A percentile compares a stretch with the other conserved stretches of the same genome.
Conservation (phyloP, 2,113 vertebrate species). For the Macquaria ambigua region DNA sequence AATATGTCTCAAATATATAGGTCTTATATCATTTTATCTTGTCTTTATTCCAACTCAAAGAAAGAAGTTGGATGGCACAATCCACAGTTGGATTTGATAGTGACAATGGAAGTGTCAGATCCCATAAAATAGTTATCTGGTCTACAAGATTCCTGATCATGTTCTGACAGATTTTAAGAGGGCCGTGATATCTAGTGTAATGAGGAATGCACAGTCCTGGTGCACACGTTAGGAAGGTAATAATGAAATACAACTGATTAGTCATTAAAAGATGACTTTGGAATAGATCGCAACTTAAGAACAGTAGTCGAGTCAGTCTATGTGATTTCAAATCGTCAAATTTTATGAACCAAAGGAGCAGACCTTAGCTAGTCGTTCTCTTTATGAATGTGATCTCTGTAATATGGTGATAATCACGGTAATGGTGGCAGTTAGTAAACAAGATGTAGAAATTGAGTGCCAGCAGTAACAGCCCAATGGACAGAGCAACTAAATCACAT, state of each 20-base stretch:
- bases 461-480: constrained; percentile 57
- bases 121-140: constrained; percentile 1
- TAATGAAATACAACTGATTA: constrained; percentile 33
- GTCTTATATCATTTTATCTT: not conserved
- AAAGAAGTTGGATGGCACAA: not conserved
- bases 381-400: constrained; percentile 70
- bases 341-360: constrained; percentile 25
- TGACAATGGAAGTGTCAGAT: constrained; percentile 20
- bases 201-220: constrained; percentile 17
- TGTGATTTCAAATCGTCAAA: constrained; percentile 40
- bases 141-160: constrained; percentile 2
- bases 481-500: constrained; percentile 33
- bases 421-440: constrained; percentile 71
- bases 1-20: not conserved
- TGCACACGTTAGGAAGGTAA: constrained; percentile 19
- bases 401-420: constrained; percentile 63
- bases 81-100: not conserved
- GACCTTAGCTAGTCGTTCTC: constrained; percentile 34
- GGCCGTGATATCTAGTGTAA: constrained; percentile 12
- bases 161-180: constrained; percentile 35
- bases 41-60: not conserved
- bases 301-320: constrained; percentile 7
- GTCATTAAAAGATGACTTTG: constrained; percentile 29
- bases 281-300: constrained; percentile 17
- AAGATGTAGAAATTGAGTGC: constrained; percentile 66